Evolutionary conservation across 2,888 invertebrate genomes (phyloP).

Genomic region (Hyppa rectilinea): DNA sequence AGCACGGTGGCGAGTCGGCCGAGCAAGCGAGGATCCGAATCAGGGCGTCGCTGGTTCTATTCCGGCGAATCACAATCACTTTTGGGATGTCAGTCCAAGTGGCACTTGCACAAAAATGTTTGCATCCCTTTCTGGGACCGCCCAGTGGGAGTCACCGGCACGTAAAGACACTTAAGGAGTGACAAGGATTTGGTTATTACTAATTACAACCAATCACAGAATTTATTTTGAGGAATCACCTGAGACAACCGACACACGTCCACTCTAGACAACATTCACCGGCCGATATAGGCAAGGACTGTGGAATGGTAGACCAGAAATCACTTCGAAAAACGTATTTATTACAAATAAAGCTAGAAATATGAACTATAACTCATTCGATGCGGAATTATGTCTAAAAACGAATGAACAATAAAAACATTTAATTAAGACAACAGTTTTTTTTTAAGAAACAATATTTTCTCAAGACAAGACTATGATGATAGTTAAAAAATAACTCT

Average conservation of each 20-base stretch:
- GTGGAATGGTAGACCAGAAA: too few species aligned
- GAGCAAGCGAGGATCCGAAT: not conserved
- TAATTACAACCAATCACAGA: conserved; percentile 2
- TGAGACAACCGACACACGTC: not conserved
- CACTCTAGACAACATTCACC: not conserved
- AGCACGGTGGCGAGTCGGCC: not conserved
- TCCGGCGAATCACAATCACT: not conserved
- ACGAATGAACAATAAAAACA: too few species aligned
- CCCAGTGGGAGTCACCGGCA: not conserved
- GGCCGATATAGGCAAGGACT: too few species aligned
- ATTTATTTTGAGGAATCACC: not conserved
- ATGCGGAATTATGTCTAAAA: too few species aligned
- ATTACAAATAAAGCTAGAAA: too few species aligned
- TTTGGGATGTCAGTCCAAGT: not conserved
- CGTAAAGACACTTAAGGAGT: not conserved
- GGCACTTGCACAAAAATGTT: not conserved
- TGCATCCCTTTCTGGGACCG: not conserved
- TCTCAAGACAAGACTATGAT: too few species aligned
- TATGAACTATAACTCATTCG: too few species aligned
- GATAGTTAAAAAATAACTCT: too few species aligned
- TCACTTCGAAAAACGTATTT: too few species aligned
- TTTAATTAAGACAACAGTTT: too few species aligned
- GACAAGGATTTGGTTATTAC: not conserved
- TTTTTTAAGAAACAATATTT: too few species aligned
- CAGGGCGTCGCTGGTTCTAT: not conserved